Conservation (phyloP, 2,797 vertebrate genomes). For the Glyptemys insculpta region DNA sequence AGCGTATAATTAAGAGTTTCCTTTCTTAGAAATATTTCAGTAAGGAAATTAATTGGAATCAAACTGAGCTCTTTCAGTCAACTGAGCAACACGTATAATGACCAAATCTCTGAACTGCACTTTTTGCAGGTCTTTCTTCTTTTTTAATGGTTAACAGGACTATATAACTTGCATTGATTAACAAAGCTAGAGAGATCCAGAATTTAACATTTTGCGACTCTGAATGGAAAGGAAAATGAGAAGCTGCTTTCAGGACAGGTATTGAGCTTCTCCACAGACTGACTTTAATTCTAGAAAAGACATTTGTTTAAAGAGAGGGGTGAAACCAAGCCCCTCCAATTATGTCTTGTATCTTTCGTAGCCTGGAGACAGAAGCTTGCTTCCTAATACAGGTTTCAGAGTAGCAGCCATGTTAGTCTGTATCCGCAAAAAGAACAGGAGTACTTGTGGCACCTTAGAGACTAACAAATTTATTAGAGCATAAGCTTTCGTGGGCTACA, state of each 20-base stretch:
- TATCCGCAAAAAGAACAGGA: too few species aligned
- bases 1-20: not conserved
- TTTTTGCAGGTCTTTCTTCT: not conserved
- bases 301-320: not conserved
- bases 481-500: too few species aligned
- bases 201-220: not conserved
- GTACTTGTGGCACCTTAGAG: too few species aligned
- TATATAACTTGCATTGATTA: not conserved
- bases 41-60: not conserved
- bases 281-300: not conserved
- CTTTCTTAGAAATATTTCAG: constrained; percentile 8
- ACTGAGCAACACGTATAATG: not conserved
- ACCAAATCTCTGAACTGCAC: not conserved
- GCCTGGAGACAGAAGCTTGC: not conserved
- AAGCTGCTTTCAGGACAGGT: not conserved
- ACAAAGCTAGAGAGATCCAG: not conserved
- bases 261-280: not conserved
- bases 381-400: rapidly evolving
- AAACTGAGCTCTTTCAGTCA: not conserved
- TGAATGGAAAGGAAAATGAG: not conserved
- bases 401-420: too few species aligned
- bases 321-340: not conserved
- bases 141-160: not conserved
- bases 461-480: too few species aligned
- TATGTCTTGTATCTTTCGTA: not conserved